A percentile compares a stretch with the other conserved stretches of the same genome.
Conservation (phyloP, 2,888 invertebrate species). For the Ophion ellenae region DNA sequence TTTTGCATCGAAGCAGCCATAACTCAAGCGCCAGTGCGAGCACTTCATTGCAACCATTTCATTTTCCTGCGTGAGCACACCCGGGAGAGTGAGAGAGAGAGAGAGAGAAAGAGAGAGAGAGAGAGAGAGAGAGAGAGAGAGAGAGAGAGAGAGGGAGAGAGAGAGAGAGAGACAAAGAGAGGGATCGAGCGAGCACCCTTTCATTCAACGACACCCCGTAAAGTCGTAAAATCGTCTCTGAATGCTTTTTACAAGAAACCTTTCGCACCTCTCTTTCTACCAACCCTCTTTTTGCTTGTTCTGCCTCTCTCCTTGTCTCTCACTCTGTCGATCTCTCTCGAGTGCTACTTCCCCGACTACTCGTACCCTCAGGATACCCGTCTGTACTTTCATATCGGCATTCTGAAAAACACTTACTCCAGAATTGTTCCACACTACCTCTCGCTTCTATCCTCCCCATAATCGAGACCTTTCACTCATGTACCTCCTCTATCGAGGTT, state of each 20-base stretch:
- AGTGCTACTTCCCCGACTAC: not conserved
- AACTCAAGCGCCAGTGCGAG: conserved; percentile 60
- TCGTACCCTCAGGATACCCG: conserved; percentile 14
- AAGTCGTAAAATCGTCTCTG: conserved; percentile 63
- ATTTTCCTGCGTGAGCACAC: conserved; percentile 58
- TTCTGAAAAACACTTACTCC: conserved; percentile 41
- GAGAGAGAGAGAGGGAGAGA: not conserved
- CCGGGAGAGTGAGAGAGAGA: conserved; percentile 5
- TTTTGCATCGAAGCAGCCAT: conserved; percentile 61
- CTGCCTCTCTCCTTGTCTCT: conserved; percentile 28
- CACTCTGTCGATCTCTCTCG: conserved; percentile 19
- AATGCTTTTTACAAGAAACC: conserved; percentile 47
- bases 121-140: conserved; percentile 16
- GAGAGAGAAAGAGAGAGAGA: not conserved
- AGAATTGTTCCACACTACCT: conserved; percentile 39
- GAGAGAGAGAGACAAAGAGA: conserved; percentile 5
- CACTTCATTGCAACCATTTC: conserved; percentile 66
- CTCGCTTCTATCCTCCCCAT: not conserved
- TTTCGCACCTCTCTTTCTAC: conserved; percentile 44
- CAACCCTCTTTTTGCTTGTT: not conserved
- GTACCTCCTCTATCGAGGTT: conserved; percentile 28
- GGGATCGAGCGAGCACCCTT: not conserved
- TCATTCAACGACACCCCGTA: conserved; percentile 43
- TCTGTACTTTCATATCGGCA: conserved; percentile 32
- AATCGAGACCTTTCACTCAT: conserved; percentile 37